Conservation (phyloP, 2,888 invertebrate genomes). For the Hydropsyche betteni region DNA sequence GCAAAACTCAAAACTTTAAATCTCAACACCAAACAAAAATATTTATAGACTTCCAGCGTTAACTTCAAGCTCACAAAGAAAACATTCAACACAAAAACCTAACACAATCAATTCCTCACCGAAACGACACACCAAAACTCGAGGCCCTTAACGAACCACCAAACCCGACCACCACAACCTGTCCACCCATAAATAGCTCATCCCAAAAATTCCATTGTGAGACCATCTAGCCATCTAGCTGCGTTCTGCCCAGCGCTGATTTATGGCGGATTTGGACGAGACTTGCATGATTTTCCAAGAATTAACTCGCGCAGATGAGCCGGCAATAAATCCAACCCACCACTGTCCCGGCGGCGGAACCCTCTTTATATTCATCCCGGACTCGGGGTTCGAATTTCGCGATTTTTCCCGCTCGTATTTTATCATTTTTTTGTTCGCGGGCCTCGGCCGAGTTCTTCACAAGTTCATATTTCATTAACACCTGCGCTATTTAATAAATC, state of each 20-base stretch:
- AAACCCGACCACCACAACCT: too few species aligned
- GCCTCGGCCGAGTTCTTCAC: constrained; percentile 9
- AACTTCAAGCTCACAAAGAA: too few species aligned
- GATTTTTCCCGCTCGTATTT: background rate
- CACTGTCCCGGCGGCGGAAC: background rate
- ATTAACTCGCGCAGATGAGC: constrained; percentile 29
- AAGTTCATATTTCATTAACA: constrained; percentile 28
- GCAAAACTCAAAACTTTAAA: too few species aligned
- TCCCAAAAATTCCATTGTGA: too few species aligned
- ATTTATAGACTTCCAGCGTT: too few species aligned
- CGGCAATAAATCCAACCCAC: constrained; percentile 13
- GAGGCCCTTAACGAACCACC: too few species aligned
- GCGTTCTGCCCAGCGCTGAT: constrained; percentile 7
- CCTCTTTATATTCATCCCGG: constrained; percentile 26
- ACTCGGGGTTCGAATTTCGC: constrained; percentile 2
- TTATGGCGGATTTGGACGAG: constrained; percentile 16
- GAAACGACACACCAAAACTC: too few species aligned
- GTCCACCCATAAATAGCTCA: too few species aligned
- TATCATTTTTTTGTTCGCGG: background rate
- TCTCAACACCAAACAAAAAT: too few species aligned
- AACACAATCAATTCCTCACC: too few species aligned
- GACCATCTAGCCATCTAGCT: background rate
- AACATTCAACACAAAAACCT: too few species aligned
- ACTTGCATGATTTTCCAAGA: constrained; percentile 33
- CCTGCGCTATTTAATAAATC: constrained; percentile 33